Evolutionary conservation across 1,140 invertebrate species (phyloP), one percentile per base, ranked within the genome.

Genomic region (Drosophila tristis): DNA sequence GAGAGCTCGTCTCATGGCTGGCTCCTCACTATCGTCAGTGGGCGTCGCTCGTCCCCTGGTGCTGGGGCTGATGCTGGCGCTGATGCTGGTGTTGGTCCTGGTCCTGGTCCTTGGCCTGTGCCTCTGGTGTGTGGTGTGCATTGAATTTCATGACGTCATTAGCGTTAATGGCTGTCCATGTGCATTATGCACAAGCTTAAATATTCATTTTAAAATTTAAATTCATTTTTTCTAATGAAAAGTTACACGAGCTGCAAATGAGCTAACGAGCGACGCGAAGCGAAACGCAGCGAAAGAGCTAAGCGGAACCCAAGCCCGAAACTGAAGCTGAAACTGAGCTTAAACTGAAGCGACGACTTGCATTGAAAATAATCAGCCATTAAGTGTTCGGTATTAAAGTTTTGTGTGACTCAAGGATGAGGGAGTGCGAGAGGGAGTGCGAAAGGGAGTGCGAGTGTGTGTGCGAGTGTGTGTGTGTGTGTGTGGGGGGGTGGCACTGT

Each of bases 91-190:
- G n/a, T n/a, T n/a, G n/a, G n/a, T n/a, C n/a, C n/a, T n/a, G n/a
- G n/a, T n/a, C n/a, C 53, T 47, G 13, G 16, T 39, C 7, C 29
- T 42, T 35, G 16, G 2, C 15, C 44, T 64, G 51, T 26, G 53
- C 43, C 44, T 57, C 11, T 16, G 39, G 26, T 20, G 31, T 31
- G 79, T 58, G 45, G 48, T 56, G 60, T 53, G 80, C 80, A 82
- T 82, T 78, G 64, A 78, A 67, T 82, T 85, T 84, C 80, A 85
- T 82, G 80, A 84, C 80, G 80, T 82, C 80, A 75, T 82, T 82
- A 82, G 80, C 77, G 80, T 74, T 82, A 82, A 82, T 82, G 80
- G 73, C 80, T 62, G 73, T 68, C 45, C 58, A 48, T 72, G 80
- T 81, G 79, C 79, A 81, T 81, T 61, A 81, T 82, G 79, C 79